These are phyloP conservation scores for Prenolepis imparis DNA, from an alignment of 2,888 invertebrate species.

Conservation along the genomic window DNA sequence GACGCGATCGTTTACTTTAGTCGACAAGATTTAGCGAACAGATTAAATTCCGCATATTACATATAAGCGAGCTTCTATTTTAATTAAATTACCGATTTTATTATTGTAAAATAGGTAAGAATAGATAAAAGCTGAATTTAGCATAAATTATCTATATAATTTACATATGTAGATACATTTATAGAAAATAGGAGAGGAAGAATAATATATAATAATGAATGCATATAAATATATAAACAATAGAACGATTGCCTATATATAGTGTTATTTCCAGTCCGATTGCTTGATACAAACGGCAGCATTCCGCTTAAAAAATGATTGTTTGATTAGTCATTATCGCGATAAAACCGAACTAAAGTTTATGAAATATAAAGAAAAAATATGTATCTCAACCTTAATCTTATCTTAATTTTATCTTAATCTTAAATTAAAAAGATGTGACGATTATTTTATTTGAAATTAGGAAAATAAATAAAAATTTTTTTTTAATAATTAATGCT, in stretches of 20 bases:
- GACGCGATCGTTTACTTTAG: background rate
- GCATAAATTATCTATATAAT: background rate
- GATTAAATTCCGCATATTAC: background rate
- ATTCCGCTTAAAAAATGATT: background rate
- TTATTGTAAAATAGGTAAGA: background rate
- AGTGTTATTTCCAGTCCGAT: conserved; percentile 62
- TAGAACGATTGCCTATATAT: conserved; percentile 60
- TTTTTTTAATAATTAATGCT: background rate
- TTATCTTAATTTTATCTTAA: background rate
- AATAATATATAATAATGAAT: conserved; percentile 61
- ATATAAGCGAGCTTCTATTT: background rate
- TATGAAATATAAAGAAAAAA: background rate
- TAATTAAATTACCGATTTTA: background rate
- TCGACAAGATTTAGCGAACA: background rate
- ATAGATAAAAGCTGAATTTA: background rate
- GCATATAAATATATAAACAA: conserved; percentile 40
- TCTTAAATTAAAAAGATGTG: background rate
- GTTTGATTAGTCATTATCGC: background rate
- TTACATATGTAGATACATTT: background rate
- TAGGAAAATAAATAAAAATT: background rate
- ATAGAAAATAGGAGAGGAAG: conserved; percentile 50
- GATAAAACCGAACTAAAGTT: background rate
- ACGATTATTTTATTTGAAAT: background rate
- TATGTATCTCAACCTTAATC: background rate
- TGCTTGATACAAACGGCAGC: conserved; percentile 41